Evolutionary conservation across 2,797 vertebrate genomes (phyloP), one percentile per base, ranked within the genome.

Genomic region (Gambelia wislizenii): DNA sequence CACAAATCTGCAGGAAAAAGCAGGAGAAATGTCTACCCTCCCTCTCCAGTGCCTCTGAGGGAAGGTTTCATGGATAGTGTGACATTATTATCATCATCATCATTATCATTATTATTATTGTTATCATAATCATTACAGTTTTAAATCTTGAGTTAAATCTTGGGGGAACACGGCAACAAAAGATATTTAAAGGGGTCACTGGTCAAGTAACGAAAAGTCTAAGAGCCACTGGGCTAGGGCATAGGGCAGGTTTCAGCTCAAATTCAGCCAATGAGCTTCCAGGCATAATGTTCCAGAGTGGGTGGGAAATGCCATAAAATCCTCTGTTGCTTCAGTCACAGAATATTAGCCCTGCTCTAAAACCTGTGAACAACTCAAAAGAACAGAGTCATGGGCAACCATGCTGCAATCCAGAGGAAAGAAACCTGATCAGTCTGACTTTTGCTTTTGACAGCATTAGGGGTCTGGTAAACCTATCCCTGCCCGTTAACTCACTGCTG

Each of bases 381-480:
- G 84, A 91, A 91, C 90, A 89, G 87, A 91, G 91, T 87, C 89
- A 33, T 39, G 67, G 76, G 61, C 83, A 92, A 83, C 84, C 91
- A 82, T 70, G 76, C 84, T 95, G 88, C 59, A 80, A 89, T 87
- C 85, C 84, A 36, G 59, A 90, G 89, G 87, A 67, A 90, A 89
- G 94, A 93, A 93, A 95, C 81, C 56, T 30, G 42, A 93, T 93
- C 89, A 59, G 91, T 91, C 93, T 94, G 92, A 93, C 92, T 95
- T 88, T 77, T 89, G 89, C 80, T 94, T 91, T 54, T 87, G 84
- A 91, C 91, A 49, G 81, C 72, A 75, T 89, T 90, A 78, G 61
- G 56, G 36, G 84, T 85, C 84, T 64, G 89, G 89, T 92, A 94
- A 95, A 92, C 90, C 91, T 90, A 86, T 86, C 70, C 91, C 87